A percentile compares a stretch with the other conserved stretches of the same genome.
Conservation (phyloP, 2,797 vertebrate species). For the Cebuella pygmaea region DNA sequence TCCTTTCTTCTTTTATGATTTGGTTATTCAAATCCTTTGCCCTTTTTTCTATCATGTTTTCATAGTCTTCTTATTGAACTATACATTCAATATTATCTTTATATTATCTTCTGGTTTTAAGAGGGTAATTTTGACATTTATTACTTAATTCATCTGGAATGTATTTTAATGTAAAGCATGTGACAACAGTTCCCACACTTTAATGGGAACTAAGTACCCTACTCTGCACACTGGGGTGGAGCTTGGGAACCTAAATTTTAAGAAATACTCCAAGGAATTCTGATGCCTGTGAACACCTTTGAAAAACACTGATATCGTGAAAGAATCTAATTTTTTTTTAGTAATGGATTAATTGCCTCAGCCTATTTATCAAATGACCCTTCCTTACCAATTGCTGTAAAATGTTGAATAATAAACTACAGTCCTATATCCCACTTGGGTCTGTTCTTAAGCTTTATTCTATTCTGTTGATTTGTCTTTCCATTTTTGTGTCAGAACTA, state of each 20-base stretch:
- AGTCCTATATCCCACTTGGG: background rate
- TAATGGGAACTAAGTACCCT: background rate
- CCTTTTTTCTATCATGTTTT: background rate
- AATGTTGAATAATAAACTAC: background rate
- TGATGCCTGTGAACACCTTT: background rate
- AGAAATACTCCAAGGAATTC: background rate
- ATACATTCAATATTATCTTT: too few species aligned
- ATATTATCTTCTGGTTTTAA: background rate
- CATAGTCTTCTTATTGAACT: slow-evolving; percentile 31
- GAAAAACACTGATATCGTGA: background rate
- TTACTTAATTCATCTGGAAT: slow-evolving; percentile 22
- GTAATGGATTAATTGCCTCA: background rate
- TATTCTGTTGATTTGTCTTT: background rate
- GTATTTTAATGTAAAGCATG: background rate
- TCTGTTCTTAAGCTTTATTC: background rate
- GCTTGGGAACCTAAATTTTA: background rate
- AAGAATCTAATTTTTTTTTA: background rate
- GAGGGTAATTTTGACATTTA: background rate
- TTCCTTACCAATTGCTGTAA: background rate
- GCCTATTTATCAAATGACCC: background rate
- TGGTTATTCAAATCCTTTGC: slow-evolving; percentile 8
- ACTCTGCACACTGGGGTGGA: background rate
- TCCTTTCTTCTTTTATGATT: slow-evolving; percentile 34
- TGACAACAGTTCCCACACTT: background rate
- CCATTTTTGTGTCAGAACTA: background rate